Conservation (phyloP, 2,113 vertebrate genomes). For the Illadopsis cleaveri region DNA sequence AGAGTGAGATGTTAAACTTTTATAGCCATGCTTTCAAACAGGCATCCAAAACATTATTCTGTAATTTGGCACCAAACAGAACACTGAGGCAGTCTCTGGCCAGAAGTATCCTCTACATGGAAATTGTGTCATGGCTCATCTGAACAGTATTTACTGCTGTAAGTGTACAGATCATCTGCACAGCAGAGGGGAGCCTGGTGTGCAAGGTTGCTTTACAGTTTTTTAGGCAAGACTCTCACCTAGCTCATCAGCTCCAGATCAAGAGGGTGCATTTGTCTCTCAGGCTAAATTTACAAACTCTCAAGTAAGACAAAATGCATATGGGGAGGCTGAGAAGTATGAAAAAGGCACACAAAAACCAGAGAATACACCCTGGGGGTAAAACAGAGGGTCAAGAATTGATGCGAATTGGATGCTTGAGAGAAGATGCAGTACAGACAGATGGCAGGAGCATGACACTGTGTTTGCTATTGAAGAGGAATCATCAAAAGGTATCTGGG, state of each 20-base stretch:
- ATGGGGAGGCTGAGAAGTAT: background rate
- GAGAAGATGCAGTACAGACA: background rate
- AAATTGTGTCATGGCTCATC: background rate
- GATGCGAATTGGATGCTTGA: background rate
- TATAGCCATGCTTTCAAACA: background rate
- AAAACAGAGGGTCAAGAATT: background rate
- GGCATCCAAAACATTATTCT: background rate
- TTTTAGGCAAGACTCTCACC: background rate
- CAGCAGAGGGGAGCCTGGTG: background rate
- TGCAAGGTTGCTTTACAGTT: background rate
- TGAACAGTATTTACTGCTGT: background rate
- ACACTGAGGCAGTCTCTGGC: background rate
- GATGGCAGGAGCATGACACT: background rate
- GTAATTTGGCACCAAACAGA: background rate
- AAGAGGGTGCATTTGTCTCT: background rate
- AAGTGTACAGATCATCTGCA: background rate
- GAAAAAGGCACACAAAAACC: background rate
- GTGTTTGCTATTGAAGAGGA: background rate
- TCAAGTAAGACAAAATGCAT: background rate
- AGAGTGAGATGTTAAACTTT: background rate
- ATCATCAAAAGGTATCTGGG: background rate
- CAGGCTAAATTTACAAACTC: background rate
- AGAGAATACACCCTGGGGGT: background rate
- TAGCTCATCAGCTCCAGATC: background rate
- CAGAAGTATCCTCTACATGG: background rate